These are phyloP conservation scores for Lacerta bilineata DNA, from an alignment of 2,797 vertebrate genomes.

Conservation along the genomic window DNA sequence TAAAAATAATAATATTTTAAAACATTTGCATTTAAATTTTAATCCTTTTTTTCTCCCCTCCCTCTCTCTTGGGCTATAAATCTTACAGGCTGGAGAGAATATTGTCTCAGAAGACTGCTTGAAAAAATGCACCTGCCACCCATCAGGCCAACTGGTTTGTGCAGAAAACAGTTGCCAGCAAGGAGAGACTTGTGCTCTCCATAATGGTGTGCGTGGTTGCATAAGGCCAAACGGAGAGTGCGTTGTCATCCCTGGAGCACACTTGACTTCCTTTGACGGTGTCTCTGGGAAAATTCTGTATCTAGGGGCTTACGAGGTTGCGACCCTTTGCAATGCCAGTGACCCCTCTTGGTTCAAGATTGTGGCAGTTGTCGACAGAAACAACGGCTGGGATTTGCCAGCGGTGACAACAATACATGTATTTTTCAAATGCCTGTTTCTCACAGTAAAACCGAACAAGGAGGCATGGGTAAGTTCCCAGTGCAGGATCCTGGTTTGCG, in stretches of 20 bases:
- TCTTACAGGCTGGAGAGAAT: not conserved
- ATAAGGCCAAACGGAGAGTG: slow-evolving; percentile 70
- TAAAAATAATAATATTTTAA: no score
- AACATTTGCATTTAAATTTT: no score
- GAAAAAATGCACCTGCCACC: slow-evolving; percentile 77
- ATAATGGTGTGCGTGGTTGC: slow-evolving; percentile 76
- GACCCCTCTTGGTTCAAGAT: slow-evolving; percentile 75
- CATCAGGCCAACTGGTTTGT: slow-evolving; percentile 72
- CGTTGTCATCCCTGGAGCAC: slow-evolving; percentile 60
- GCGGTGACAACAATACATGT: not conserved
- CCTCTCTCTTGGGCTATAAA: not conserved
- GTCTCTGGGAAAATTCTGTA: slow-evolving; percentile 53
- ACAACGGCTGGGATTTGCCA: not conserved
- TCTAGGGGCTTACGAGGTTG: slow-evolving; percentile 78
- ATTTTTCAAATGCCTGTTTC: not conserved
- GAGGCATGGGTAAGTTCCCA: not conserved
- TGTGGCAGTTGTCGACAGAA: not conserved
- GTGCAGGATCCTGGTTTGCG: not conserved
- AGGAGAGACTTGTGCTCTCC: slow-evolving; percentile 69
- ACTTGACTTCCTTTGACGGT: slow-evolving; percentile 82
- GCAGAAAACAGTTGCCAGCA: slow-evolving; percentile 71
- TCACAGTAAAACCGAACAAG: not conserved
- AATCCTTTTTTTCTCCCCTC: not conserved
- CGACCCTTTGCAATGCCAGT: slow-evolving; percentile 70
- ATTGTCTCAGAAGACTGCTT: slow-evolving; percentile 69